Evolutionary conservation across 1,140 invertebrate species (phyloP), one percentile per base, ranked within the genome.

Genomic region (Pseudobourletiella spinata): DNA sequence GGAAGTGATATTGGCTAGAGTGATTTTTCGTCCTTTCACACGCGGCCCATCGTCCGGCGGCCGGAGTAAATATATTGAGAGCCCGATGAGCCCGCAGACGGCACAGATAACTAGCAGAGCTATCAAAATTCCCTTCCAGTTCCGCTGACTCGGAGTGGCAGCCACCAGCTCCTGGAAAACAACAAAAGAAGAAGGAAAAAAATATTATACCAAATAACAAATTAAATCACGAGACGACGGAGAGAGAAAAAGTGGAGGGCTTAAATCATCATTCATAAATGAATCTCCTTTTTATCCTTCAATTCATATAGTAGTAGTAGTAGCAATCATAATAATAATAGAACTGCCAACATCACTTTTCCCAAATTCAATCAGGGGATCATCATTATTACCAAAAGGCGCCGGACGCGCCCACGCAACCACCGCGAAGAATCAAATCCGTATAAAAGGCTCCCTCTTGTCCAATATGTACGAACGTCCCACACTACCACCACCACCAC

Each of bases 91-190:
- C 20, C 86, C 86, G 65, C 89, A 84, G 11, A 95, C 89, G 3
- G 86, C 83, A 15, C 87, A 80, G 62, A 95, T 94, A 26, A 94
- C 91, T 58, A 93, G 76, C 29, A 93, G 78, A 0, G 91, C 89
- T 61, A 94, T 94, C 59, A 87, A 82, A 63, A 94, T 92, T 15
- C 91, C 90, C 28, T 87, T 82, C 89, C 90, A 94, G 78, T 95
- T 94, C 43, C 87, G 78, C 71, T 88, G 83, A 59, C 82, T 86
- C n/a, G 87, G 85, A 18, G 86, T 86, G 22, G 84, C 81, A 18
- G 84, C 85, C 57, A 88, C 87, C 71, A 91, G 74, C 74, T 91
- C 88, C 88, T 89, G 77, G 16, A 75, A 77, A 64, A 71, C 67
- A 68, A 65, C 46, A 68, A 57, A 64, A 46, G 20, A 59, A 46